Conservation (phyloP, 2,888 invertebrate genomes). For the Cataglyphis livida region DNA sequence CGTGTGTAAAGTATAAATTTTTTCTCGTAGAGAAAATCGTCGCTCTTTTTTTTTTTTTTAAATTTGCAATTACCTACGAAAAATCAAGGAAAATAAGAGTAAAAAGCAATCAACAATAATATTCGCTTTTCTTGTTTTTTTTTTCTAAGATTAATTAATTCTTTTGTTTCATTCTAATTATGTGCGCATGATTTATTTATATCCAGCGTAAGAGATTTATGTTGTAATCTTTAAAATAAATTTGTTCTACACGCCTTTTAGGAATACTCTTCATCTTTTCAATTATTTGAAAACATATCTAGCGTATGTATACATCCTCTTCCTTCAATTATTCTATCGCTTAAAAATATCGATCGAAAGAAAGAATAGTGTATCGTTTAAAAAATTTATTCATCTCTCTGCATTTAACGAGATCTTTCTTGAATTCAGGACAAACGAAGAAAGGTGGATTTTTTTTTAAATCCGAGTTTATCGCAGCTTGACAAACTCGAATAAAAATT, state of each 20-base stretch:
- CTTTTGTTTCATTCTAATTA: neutral
- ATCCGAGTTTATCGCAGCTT: neutral
- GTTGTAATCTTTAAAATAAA: neutral
- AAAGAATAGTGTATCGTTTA: neutral
- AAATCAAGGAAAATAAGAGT: neutral
- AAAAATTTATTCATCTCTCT: neutral
- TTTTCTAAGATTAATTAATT: neutral
- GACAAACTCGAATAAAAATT: neutral
- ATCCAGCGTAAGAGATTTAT: neutral
- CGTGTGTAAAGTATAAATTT: neutral
- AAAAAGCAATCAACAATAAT: neutral
- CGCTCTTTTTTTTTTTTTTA: neutral
- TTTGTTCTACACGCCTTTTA: neutral
- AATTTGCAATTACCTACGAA: neutral
- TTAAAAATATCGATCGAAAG: neutral
- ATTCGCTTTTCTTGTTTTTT: neutral
- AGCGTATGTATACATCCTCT: neutral
- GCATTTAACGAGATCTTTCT: neutral
- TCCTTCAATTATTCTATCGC: neutral
- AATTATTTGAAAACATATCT: neutral
- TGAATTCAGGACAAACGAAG: neutral
- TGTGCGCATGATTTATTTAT: neutral
- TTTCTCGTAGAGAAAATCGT: neutral
- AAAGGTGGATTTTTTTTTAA: neutral
- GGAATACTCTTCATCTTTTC: neutral